These are phyloP conservation scores for Amblyopsis rosae DNA, from an alignment of 2,113 vertebrate species.

Conservation along the genomic window DNA sequence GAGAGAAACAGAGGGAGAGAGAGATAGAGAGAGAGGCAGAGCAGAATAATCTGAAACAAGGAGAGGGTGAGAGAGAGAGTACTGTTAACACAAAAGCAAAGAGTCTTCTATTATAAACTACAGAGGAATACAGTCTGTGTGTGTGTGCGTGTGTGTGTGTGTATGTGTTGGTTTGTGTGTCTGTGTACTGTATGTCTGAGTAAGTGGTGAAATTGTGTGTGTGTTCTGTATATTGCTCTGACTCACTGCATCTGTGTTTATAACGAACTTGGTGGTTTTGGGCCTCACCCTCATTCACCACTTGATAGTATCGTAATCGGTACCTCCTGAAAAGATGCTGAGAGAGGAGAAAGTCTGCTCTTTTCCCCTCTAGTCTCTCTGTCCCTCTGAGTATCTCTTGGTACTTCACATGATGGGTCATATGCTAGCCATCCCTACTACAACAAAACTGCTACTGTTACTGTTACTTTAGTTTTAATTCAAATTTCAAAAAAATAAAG, in stretches of 20 bases:
- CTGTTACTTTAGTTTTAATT: no score
- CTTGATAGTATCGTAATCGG: constrained; percentile 77
- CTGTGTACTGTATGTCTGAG: constrained; percentile 29
- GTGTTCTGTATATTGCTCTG: constrained; percentile 58
- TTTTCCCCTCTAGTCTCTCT: constrained; percentile 18
- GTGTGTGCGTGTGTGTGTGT: constrained; percentile 27
- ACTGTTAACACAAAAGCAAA: not conserved
- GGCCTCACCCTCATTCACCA: constrained; percentile 80
- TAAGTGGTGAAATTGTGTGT: constrained; percentile 30
- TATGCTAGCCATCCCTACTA: no score
- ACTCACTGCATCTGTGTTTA: constrained; percentile 67
- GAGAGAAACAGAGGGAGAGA: constrained; percentile 14
- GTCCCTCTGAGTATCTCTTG: not conserved
- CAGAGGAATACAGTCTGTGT: constrained; percentile 17
- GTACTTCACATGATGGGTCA: no score
- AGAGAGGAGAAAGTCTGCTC: not conserved
- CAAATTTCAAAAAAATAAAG: no score
- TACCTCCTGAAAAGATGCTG: constrained; percentile 26
- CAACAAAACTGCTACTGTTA: no score
- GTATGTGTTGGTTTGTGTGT: constrained; percentile 6
- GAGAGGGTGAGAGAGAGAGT: constrained; percentile 39
- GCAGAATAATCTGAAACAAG: constrained; percentile 8
- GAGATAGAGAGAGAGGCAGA: constrained; percentile 4
- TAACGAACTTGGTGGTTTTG: constrained; percentile 75
- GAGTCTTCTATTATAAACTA: not conserved